Evolutionary conservation across 1,140 invertebrate genomes (phyloP), one percentile per base, ranked within the genome.

Genomic region (Ephestia elutella): DNA sequence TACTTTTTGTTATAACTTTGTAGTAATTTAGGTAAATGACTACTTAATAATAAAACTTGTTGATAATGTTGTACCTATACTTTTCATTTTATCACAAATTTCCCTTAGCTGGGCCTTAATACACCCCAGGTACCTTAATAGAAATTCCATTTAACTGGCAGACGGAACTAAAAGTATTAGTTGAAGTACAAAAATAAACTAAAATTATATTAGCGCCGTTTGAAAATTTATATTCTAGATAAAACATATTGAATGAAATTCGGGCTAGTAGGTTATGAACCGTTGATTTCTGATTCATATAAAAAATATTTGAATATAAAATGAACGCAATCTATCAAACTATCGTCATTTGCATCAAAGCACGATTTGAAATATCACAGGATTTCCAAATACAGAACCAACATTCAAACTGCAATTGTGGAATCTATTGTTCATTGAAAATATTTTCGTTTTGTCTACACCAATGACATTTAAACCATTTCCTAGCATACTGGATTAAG

Each of bases 41-140:
- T 55, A 30, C 54, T 54, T 58, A 19, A 15, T 20, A 58, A 17
- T 58, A 58, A 49, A 58, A 30, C 25, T 54, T 57, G 28, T 54
- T 57, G 55, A 57, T 57, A 53, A 20, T 11, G 17, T 38, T 28
- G 48, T n/a, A n/a, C n/a, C n/a, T 9, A 54, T 44, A 62, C 28
- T 61, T 55, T 61, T 55, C 17, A 58, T 56, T 60, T 58, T 60
- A 65, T 55, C 38, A 30, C 55, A 60, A 60, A 57, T 65, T 44
- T 58, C 50, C 55, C 55, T 60, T 60, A 57, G 53, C 25, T 51
- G 58, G 63, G 63, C 63, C 51, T 65, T 65, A 65, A 53, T 61
- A 56, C 51, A n/a, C 56, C 44, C 3, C 63, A 21, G 21, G 54
- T 60, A 65, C 63, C 58, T 65, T 63, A 59, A n/a, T n/a, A n/a